phyloP scores from a whole-genome alignment of 2,113 vertebrate genomes.

The Phylloscopus trochilus region DNA sequence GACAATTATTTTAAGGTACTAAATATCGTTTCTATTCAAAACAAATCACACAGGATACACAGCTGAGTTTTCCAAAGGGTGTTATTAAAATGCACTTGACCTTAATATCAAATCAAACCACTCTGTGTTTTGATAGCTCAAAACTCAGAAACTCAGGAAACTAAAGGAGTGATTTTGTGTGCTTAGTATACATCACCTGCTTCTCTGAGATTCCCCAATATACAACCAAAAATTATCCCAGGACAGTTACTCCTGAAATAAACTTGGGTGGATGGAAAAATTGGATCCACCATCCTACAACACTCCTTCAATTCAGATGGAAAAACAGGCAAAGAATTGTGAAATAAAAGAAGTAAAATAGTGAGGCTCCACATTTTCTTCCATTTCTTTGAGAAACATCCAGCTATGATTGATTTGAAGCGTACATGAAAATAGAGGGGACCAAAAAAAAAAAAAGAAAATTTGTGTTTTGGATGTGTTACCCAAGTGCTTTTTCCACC shows the following conservation, averaged over 20 bases:
- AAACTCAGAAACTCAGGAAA: neutral
- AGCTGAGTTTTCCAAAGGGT: neutral
- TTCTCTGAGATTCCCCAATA: neutral
- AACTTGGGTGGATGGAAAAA: neutral
- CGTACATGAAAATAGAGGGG: neutral
- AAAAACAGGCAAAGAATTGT: neutral
- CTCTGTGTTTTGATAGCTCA: neutral
- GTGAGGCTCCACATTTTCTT: neutral
- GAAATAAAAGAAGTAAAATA: neutral
- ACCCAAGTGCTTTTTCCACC: neutral
- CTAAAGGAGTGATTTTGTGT: neutral
- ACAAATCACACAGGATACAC: neutral
- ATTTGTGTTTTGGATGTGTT: neutral
- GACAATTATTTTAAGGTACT: neutral
- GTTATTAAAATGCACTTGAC: neutral
- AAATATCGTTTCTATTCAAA: neutral
- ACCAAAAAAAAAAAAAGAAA: neutral
- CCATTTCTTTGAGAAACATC: neutral
- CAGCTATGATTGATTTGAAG: neutral
- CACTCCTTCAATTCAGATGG: neutral
- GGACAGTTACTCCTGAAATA: neutral
- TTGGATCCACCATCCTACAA: rapidly evolving
- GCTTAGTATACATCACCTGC: neutral
- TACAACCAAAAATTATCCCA: neutral
- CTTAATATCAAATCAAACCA: neutral